Evolutionary conservation across 2,888 invertebrate genomes (phyloP), one percentile per base, ranked within the genome.

Genomic region (Spatulosminthurus flaviceps): DNA sequence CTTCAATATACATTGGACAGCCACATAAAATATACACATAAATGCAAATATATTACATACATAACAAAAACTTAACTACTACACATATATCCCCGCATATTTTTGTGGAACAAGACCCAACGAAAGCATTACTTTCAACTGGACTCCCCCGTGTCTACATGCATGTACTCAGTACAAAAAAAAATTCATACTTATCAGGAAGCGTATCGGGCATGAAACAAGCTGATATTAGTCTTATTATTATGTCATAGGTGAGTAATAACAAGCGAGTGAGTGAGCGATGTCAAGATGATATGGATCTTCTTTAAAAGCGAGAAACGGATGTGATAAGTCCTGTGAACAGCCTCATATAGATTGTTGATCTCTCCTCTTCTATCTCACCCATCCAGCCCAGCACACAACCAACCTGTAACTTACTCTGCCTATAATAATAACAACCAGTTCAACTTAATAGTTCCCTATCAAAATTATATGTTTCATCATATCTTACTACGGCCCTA

Each of bases 221-320:
- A 73, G 73, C 51, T 60, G 73, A 73, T 73, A 73, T 73, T 73
- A 73, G 73, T 73, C 51, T 51, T 73, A 73, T 73, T 73, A 73
- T 73, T 73, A 60, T 73, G 73, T 73, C 73, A 73, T 60, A 73
- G 73, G 73, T 73, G 73, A 73, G 73, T 60, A 73, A 51, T 72
- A 72, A 73, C 73, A 73, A 73, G 73, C n/a, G 71, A 73, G 73
- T 73, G 73, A 73, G 73, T 51, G 51, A 73, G 73, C 22, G 73
- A 73, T 73, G 72, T 72, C 51, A 43, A 72, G 42, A 72, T 73
- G 73, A 73, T 73, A 73, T 28, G 73, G 29, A 73, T 73, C 73
- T 73, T 29, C 73, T 51, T 73, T 73, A 24, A 73, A 73, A 73
- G 73, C 73, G 73, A 73, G 60, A 51, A 73, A 43, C 73, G 73